Conservation (phyloP, 2,888 invertebrate genomes). For the Neoitamus cyanurus region DNA sequence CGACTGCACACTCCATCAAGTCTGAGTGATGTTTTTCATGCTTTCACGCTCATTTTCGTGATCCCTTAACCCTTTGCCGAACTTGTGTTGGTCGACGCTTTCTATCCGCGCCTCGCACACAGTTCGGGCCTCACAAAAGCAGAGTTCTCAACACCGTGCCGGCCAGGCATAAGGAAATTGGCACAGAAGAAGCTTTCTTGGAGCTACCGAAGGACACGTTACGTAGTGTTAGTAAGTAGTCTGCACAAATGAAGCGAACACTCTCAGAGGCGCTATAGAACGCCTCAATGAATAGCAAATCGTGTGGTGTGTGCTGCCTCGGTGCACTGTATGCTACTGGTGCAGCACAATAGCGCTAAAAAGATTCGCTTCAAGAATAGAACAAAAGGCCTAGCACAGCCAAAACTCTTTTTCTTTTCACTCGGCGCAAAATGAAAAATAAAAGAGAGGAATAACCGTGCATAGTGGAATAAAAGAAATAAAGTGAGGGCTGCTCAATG, state of each 20-base stretch:
- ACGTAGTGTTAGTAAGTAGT: conserved; percentile 18
- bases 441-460: conserved; percentile 37
- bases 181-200: conserved; percentile 35
- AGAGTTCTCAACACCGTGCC: background rate
- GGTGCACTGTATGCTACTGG: conserved; percentile 28
- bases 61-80: background rate
- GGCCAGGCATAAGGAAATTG: conserved; percentile 7
- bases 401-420: conserved; percentile 42
- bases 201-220: background rate
- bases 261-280: conserved; percentile 11
- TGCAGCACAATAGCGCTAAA: conserved; percentile 35
- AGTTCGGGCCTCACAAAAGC: background rate
- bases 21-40: conserved; percentile 23
- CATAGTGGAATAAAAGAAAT: conserved; percentile 38
- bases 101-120: background rate
- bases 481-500: conserved; percentile 38
- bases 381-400: conserved; percentile 40
- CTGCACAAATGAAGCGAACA: conserved; percentile 43
- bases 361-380: conserved; percentile 42
- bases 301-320: conserved; percentile 5
- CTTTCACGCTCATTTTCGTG: conserved; percentile 17
- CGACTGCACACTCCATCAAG: conserved; percentile 22
- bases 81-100: background rate
- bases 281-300: conserved; percentile 21
- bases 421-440: background rate